Evolutionary conservation across 2,888 invertebrate species (phyloP), one percentile per base, ranked within the genome.

Genomic region (Emesis furor): DNA sequence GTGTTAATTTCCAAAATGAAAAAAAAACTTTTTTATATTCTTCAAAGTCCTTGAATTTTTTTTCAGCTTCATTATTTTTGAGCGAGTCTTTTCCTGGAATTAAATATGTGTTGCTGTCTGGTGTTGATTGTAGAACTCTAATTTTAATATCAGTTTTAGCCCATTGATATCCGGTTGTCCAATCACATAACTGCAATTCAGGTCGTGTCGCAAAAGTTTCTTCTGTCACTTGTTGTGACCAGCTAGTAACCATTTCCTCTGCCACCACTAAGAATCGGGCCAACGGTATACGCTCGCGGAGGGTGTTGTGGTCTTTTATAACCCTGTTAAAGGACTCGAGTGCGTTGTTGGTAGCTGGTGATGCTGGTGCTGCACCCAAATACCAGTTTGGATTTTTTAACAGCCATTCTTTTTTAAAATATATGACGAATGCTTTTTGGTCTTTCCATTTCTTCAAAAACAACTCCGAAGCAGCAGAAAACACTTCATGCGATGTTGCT

Each of bases 171-270:
- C 71, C 71, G 7, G 39, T 71, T 14, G 39, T 37, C 37, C 71
- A 71, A 71, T 71, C 71, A 71, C 1, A 71, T 39, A 14, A 39
- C 39, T 71, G 14, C 71, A 37, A 71, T 71, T 39, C 12, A 35
- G 71, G 71, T 71, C 37, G 71, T 37, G 71, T 71, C 71, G 71
- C 71, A 39, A 37, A 71, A 30, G 7, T 59, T 55, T 59, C 59
- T 62, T 74, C 59, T 74, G 74, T 74, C n/a, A 62, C 74, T 59
- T 74, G 74, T 74, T 74, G 74, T 55, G 71, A 71, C 71, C 71
- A 71, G 71, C 37, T 71, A 71, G 7, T 71, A 35, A 71, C n/a
- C 10, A 71, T 71, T 37, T 71, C 71, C 71, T 71, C 37, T 75
- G 12, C 76, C 35, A 68, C 35, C 46, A 24, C 51, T 24, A 24